A percentile compares a stretch with the other conserved stretches of the same genome.
Conservation (phyloP, 2,113 vertebrate species). For the Platysteira castanea region DNA sequence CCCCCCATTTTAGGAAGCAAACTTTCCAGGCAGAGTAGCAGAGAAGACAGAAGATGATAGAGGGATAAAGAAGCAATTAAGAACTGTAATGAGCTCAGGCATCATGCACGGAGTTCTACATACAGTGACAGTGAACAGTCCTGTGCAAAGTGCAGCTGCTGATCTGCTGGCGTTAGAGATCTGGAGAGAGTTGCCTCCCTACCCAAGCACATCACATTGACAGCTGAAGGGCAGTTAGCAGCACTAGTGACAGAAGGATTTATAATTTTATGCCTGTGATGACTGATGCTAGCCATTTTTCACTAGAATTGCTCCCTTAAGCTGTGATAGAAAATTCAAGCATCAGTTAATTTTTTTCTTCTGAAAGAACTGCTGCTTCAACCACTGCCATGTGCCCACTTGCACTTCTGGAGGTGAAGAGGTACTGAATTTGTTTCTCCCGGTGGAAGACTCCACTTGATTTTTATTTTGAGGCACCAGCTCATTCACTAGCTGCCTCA, state of each 20-base stretch:
- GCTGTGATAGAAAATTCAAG: neutral
- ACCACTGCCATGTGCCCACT: neutral
- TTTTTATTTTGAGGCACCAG: neutral
- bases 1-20: neutral
- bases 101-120: accelerated
- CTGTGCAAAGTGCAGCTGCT: neutral
- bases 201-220: neutral
- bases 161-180: neutral
- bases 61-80: neutral
- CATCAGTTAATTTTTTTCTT: neutral
- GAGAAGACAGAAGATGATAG: neutral
- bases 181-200: neutral
- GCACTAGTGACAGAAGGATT: neutral
- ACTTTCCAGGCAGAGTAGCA: neutral
- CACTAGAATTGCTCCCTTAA: neutral
- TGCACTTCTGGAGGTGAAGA: neutral
- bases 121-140: neutral
- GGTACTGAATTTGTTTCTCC: neutral
- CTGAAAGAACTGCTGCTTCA: neutral
- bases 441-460: neutral
- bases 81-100: neutral
- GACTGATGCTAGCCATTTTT: neutral
- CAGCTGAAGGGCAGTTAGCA: neutral
- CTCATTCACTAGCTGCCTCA: neutral
- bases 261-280: neutral